Conservation (phyloP, 2,797 vertebrate species). For the Pipistrellus pipistrellus region DNA sequence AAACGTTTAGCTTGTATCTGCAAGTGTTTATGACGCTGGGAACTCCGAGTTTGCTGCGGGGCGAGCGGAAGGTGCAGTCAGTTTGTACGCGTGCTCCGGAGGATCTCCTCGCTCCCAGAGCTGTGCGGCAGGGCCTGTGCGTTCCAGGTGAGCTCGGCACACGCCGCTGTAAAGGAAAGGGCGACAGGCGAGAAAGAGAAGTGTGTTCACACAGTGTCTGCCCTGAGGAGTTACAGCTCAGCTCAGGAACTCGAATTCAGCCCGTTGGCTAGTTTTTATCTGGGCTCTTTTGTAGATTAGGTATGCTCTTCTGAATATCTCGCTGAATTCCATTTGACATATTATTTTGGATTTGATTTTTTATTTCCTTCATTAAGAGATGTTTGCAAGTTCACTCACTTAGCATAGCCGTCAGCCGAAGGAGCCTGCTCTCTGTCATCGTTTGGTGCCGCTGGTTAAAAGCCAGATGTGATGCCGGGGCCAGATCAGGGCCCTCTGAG, state of each 20-base stretch:
- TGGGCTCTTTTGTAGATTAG: not conserved
- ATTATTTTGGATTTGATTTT: constrained; percentile 13
- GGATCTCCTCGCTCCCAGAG: not conserved
- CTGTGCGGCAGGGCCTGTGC: not conserved
- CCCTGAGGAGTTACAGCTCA: not conserved
- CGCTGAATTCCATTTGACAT: constrained; percentile 1
- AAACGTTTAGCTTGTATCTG: not conserved
- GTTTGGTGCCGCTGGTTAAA: not conserved
- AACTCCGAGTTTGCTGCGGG: not conserved
- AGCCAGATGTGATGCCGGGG: not conserved
- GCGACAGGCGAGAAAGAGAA: not conserved
- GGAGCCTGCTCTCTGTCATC: not conserved
- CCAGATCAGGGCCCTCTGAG: not conserved
- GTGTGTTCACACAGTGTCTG: not conserved
- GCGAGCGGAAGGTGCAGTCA: not conserved
- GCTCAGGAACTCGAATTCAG: not conserved
- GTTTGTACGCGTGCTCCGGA: not conserved
- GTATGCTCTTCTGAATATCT: not conserved
- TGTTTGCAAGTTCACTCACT: constrained; percentile 7
- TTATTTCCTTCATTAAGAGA: constrained; percentile 23
- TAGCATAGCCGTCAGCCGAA: not conserved
- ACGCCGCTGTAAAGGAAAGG: accelerated
- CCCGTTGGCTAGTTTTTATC: not conserved
- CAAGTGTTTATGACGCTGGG: not conserved
- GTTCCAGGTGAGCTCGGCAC: not conserved